Base-by-base conservation (phyloP, 2,113 vertebrate genomes). In the Anseranas semipalmata region DNA sequence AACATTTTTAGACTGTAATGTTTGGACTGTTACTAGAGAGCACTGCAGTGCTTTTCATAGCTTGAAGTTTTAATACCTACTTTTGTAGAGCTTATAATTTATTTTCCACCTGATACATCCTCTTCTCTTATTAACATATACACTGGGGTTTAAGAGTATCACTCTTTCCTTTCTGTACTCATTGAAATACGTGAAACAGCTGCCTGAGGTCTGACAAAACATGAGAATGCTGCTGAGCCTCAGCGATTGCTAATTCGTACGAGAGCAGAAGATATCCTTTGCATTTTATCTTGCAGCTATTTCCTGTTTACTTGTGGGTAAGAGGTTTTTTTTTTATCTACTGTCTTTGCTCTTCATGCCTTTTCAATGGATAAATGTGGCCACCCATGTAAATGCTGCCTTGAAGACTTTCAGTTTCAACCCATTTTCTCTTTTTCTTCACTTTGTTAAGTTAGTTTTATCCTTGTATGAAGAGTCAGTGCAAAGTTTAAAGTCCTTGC, bases 11-110 rank as follows among this genome's bases (percentile, higher is more conserved):
- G 87, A 56, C 79, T 67, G 67, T 66, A 67, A 39, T 78, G 11
- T 94, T 94, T 93, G 92, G 39, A n/a, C 39, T 81, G 83, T 93
- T 93, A 90, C 85, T 94, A 60, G 30, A 86, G 85, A 93, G 74
- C 8, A 0, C 82, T 65, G 76, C 62, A 60, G 75, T 84, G 73
- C 60, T 90, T 93, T 90, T 67, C 60, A 56, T 56, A 75, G 65
- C 46, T 59, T 71, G 39, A 27, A 84, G n/a, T 30, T 82, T 94
- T 88, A 93, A 86, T 83, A 56, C 52, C 22, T 84, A 35, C 41
- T 48, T 13, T 90, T 71, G 59, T 80, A 80, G 56, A 74, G 43
- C 59, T 93, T 88, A n/a, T 74, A 32, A 84, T 94, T 84, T 63
- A 55, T 86, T 81, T 93, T 81, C 56, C 68, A 75, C 48, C 39